These are phyloP conservation scores for Alces alces DNA, from an alignment of 2,113 vertebrate genomes.

Conservation along the genomic window DNA sequence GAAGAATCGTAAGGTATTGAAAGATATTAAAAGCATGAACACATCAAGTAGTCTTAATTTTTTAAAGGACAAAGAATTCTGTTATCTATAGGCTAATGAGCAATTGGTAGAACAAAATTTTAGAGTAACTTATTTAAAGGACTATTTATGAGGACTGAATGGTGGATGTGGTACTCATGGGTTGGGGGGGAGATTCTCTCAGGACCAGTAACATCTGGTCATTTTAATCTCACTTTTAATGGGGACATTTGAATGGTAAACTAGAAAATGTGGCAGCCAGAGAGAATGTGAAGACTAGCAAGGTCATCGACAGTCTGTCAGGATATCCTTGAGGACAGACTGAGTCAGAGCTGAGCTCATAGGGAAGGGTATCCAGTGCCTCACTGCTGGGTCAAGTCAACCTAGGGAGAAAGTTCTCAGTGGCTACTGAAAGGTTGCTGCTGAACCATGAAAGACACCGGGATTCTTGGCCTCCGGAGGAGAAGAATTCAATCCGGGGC, in stretches of 20 bases:
- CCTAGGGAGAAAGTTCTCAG: neutral
- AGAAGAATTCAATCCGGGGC: neutral
- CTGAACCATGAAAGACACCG: neutral
- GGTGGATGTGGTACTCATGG: neutral
- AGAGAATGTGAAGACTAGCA: conserved; percentile 20
- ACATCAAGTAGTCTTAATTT: neutral
- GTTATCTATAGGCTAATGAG: neutral
- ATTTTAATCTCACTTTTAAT: conserved; percentile 17
- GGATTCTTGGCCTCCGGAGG: neutral
- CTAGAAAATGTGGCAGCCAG: neutral
- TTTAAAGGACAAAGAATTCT: conserved; percentile 14
- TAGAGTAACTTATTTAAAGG: neutral
- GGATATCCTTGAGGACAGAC: neutral
- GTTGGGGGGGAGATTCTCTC: neutral
- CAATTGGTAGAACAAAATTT: neutral
- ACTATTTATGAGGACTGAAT: neutral
- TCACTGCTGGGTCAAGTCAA: neutral
- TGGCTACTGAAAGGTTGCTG: neutral
- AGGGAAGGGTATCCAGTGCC: neutral
- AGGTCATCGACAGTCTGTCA: neutral
- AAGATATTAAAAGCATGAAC: neutral
- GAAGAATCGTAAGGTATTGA: conserved; percentile 18
- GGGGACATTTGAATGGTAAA: neutral
- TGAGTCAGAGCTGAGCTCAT: neutral
- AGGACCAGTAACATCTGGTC: neutral